Conservation (phyloP, 2,797 vertebrate genomes). For the Enteromius anoplus region DNA sequence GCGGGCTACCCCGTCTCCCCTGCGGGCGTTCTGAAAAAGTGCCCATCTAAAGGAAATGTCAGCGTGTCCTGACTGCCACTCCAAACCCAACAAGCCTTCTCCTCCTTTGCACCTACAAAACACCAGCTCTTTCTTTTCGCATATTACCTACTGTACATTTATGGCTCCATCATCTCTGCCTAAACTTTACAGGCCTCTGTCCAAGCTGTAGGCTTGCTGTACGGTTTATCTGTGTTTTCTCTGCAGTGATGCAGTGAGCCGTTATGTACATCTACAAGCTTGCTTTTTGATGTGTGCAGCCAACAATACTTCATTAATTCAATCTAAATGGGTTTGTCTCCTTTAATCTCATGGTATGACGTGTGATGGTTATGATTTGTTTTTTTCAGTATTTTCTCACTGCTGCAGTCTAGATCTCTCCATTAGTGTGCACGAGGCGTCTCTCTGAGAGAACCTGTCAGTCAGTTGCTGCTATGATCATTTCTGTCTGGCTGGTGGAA, state of each 20-base stretch:
- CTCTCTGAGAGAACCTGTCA: slow-evolving; percentile 35
- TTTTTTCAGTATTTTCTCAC: neutral
- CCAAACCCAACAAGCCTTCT: slow-evolving; percentile 60
- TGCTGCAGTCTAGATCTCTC: neutral
- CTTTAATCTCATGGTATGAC: slow-evolving; percentile 12
- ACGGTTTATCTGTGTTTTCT: slow-evolving; percentile 9
- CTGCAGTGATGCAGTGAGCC: slow-evolving; percentile 1
- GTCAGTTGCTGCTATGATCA: slow-evolving; percentile 31
- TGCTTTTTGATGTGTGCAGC: neutral
- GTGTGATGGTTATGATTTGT: neutral
- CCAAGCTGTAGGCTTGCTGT: slow-evolving; percentile 9
- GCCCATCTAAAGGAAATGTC: slow-evolving; percentile 76
- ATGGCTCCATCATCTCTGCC: neutral
- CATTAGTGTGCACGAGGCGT: neutral
- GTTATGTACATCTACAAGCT: slow-evolving; percentile 14
- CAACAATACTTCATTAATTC: slow-evolving; percentile 17
- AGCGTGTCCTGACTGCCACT: slow-evolving; percentile 64
- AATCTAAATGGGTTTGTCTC: neutral
- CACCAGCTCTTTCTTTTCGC: slow-evolving; percentile 8
- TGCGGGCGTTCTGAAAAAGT: slow-evolving; percentile 69
- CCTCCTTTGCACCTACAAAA: neutral
- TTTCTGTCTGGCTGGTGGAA: slow-evolving; percentile 34
- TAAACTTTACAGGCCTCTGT: slow-evolving; percentile 5
- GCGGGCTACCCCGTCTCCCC: slow-evolving; percentile 54
- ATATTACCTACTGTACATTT: slow-evolving; percentile 11